Conservation (phyloP, 1,140 invertebrate species). For the Camponotus floridanus region DNA sequence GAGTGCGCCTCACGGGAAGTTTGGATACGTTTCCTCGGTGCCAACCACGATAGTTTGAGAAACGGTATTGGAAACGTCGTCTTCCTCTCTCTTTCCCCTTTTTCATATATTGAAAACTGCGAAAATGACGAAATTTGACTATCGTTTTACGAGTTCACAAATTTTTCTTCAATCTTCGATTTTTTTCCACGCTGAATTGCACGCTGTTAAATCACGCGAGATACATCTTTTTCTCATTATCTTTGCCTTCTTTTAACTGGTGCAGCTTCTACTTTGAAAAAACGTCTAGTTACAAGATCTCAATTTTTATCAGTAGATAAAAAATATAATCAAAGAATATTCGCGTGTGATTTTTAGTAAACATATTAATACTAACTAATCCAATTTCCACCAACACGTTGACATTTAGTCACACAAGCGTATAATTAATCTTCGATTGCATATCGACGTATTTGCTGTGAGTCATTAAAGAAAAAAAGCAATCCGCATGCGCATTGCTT, state of each 20-base stretch:
- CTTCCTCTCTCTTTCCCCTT: neutral
- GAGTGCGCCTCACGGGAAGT: conserved; percentile 45
- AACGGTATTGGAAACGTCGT: conserved; percentile 29
- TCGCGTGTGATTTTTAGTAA: conserved; percentile 23
- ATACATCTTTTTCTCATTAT: neutral
- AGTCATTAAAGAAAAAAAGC: conserved; percentile 48
- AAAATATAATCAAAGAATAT: neutral
- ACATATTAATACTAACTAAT: neutral
- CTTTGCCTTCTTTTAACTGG: neutral
- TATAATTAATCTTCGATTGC: conserved; percentile 56
- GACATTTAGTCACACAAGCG: conserved; percentile 13
- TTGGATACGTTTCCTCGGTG: conserved; percentile 26
- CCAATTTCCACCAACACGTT: conserved; percentile 24
- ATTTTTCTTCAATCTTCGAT: neutral
- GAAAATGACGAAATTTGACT: neutral
- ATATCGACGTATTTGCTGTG: conserved; percentile 25
- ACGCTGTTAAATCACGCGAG: neutral
- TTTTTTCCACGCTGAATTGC: no score
- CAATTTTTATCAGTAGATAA: neutral
- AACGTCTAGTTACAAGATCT: neutral
- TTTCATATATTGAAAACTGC: conserved; percentile 17
- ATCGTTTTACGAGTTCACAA: neutral
- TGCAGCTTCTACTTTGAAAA: neutral
- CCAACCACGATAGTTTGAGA: conserved; percentile 30
- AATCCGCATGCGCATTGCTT: conserved; percentile 64